Base-by-base conservation (phyloP, 1,140 invertebrate genomes). In the Psilanteris sp. region DNA sequence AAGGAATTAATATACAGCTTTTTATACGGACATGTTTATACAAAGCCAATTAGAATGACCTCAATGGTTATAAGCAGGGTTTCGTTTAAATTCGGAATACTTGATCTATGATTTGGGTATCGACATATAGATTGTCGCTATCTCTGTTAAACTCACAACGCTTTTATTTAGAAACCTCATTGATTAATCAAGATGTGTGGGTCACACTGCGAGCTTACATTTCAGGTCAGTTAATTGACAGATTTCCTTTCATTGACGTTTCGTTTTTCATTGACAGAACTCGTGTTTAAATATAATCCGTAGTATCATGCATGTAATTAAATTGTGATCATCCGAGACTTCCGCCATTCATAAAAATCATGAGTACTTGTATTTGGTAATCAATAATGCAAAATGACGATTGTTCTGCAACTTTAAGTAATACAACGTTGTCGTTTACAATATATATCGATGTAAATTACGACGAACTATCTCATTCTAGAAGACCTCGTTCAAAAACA, bases 111-210 rank as follows among this genome's bases (percentile, higher is more conserved):
- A 54, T 57, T 68, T 32, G 41, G 32, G 10, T 57, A 57, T 68
- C 10, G 50, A 48, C 41, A 27, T 55, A 55, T 57, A 55, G 48
- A 66, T 66, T 66, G 48, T 66, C 29, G 27, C 61, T 20, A 55
- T 64, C 18, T 6, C 31, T 54, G 48, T 54, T 36, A 13, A 39
- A 54, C 61, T 34, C 27, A 31, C 37, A 54, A 34, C 31, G 22
- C 39, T 22, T 67, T 57, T 44, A 57, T 67, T 67, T 57, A 48
- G 50, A 48, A 39, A 27, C 15, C 20, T 48, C 50, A 57, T 48
- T 55, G 14, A 55, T 67, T 55, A 68, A 55, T 67, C 31, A 31
- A 10, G n/a, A 24, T 3, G 16, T 5, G 16, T 7, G 18, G 26
- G 39, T 32, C 36, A 57, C 15, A 32, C 20, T 41, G 18, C 22